Conservation (phyloP, 2,113 vertebrate species). For the Ctenomys sociabilis region DNA sequence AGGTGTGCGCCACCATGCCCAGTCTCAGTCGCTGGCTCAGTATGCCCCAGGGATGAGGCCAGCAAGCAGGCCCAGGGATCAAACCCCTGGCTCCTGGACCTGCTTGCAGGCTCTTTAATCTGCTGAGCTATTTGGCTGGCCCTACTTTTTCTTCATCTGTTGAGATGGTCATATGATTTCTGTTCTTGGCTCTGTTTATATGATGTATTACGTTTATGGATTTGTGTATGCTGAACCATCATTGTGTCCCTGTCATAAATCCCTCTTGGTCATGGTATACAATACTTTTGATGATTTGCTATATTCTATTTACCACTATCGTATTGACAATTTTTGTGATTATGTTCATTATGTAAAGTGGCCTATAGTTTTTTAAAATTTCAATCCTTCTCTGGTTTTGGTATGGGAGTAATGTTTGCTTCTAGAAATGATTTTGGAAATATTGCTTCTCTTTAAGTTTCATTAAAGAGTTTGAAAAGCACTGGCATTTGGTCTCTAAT, state of each 20-base stretch:
- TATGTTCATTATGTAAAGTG: neutral
- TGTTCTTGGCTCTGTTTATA: neutral
- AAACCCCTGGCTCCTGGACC: no score
- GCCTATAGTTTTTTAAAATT: no score
- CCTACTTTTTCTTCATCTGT: neutral
- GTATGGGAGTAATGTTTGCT: neutral
- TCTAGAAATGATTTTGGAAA: neutral
- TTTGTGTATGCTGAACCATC: neutral
- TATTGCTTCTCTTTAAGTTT: neutral
- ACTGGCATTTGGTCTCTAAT: neutral
- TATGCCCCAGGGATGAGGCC: no score
- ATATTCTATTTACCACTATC: neutral
- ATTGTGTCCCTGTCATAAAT: neutral
- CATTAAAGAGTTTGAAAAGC: neutral
- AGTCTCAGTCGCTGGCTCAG: no score
- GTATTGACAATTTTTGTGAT: neutral
- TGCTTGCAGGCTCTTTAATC: no score
- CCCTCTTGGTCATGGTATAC: neutral
- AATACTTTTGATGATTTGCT: neutral
- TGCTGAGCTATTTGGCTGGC: no score
- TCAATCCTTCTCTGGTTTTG: neutral
- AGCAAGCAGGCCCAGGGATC: no score
- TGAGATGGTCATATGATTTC: neutral
- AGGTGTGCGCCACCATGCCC: no score
- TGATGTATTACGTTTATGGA: neutral